phyloP scores from a whole-genome alignment of 2,888 invertebrate genomes.

The Galeopsomyia nigrocyanea region DNA sequence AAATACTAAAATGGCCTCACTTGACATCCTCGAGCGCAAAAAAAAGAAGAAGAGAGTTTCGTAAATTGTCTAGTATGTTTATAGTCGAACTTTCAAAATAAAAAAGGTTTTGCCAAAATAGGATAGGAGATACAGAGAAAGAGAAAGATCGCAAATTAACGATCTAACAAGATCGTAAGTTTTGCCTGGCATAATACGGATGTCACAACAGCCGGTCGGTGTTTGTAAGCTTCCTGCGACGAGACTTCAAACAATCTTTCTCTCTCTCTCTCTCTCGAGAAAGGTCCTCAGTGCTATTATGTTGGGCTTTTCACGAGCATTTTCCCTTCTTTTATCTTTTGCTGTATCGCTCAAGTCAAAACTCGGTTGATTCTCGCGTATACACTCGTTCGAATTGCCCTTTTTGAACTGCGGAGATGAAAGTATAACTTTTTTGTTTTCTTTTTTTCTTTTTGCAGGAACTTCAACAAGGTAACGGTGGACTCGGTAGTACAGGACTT shows the following conservation, averaged over 20 bases:
- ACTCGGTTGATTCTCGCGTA: too few species aligned
- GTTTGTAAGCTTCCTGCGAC: conserved; percentile 68
- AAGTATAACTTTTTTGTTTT: conserved; percentile 21
- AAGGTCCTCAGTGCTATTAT: conserved; percentile 33
- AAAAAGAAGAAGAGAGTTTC: too few species aligned
- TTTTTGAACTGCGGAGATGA: background rate
- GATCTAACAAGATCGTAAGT: conserved; percentile 65
- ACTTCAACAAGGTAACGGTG: conserved; percentile 61
- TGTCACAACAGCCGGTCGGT: conserved; percentile 68
- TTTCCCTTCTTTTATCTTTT: too few species aligned
- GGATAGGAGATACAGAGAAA: conserved; percentile 20
- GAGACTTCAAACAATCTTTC: conserved; percentile 67
- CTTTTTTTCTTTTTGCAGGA: conserved; percentile 53
- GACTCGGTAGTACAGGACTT: conserved; percentile 54
- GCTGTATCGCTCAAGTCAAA: too few species aligned
- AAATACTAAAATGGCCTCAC: too few species aligned
- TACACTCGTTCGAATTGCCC: too few species aligned
- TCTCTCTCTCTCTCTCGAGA: conserved; percentile 17
- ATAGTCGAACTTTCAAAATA: too few species aligned
- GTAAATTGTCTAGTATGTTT: too few species aligned
- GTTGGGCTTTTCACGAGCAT: conserved; percentile 19
- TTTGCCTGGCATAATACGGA: conserved; percentile 66
- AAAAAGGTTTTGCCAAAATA: background rate
- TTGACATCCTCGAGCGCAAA: too few species aligned
- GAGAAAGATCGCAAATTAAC: conserved; percentile 62